Base-by-base conservation (phyloP, 2,888 invertebrate genomes). In the Cordilura impudica region DNA sequence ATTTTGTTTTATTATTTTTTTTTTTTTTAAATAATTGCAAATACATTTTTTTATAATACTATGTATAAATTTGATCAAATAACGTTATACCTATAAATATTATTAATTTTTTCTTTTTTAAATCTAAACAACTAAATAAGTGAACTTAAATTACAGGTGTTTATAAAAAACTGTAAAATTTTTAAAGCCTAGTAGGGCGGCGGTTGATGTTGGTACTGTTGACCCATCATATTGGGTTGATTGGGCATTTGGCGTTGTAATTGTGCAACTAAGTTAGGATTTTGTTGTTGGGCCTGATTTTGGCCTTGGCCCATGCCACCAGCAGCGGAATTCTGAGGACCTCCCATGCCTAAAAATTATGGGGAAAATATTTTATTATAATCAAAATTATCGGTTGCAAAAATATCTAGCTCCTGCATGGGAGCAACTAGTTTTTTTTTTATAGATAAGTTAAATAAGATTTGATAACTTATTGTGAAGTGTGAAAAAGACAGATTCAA, bases 251-350 rank as follows among this genome's bases (percentile, higher is more conserved):
- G 93, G 54, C 93, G 88, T 83, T 93, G 93, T 70, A 94, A 88
- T 86, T 94, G 94, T 0, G 93, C 93, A 2, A 93, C 93, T 43
- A 94, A 87, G 77, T 93, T 93, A 0, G 93, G 92, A 1, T 92
- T 92, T 67, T 93, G 92, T 71, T 91, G 91, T 16, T 91, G 91
- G 12, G 90, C 91, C 83, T 91, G 88, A 72, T 84, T 82, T 78
- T 87, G 87, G 49, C 84, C 84, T 81, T 88, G 87, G 2, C 87
- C 88, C 81, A 86, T 87, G 10, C 86, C 86, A 18, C 84, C 86
- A 6, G 85, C 86, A 10, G 84, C 84, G 3, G 84, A 69, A 72
- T 84, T 83, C 77, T 89, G 89, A 7, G 87, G 87, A 6, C 85
- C 87, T 6, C 85, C 87, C 76, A 89, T 87, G 4, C 88, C 88